Conservation (phyloP, 2,113 vertebrate species). For the Cheilinus undulatus region DNA sequence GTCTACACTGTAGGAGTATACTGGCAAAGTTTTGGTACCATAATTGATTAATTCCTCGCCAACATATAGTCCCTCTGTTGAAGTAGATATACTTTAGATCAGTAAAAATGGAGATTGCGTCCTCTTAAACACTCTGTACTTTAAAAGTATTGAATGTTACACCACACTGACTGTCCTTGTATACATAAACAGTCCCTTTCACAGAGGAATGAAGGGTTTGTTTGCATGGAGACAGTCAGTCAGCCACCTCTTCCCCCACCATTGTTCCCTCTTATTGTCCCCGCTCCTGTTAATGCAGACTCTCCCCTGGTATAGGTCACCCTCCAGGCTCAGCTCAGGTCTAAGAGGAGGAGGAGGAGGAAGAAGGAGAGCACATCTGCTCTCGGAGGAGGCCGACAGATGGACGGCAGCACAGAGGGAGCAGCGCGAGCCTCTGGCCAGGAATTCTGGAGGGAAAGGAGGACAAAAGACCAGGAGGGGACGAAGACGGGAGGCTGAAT, state of each 20-base stretch:
- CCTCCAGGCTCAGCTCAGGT: slow-evolving; percentile 19
- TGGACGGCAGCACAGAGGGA: slow-evolving; percentile 59
- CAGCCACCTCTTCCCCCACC: slow-evolving; percentile 27
- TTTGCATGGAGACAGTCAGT: slow-evolving; percentile 43
- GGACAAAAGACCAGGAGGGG: slow-evolving; percentile 68
- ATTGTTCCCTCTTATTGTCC: slow-evolving; percentile 55
- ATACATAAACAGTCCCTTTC: too few relatives aligned
- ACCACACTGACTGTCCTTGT: background rate
- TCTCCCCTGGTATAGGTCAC: slow-evolving; percentile 32
- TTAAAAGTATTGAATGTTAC: background rate
- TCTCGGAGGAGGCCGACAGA: slow-evolving; percentile 63
- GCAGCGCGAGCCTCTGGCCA: slow-evolving; percentile 52
- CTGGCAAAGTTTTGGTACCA: too few relatives aligned
- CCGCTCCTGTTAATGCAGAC: slow-evolving; percentile 42
- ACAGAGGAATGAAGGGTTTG: slow-evolving; percentile 12
- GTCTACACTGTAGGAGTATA: too few relatives aligned
- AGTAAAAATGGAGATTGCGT: too few relatives aligned
- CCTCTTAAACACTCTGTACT: too few relatives aligned
- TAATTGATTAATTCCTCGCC: too few relatives aligned
- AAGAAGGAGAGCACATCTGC: slow-evolving; percentile 67
- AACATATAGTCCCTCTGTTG: too few relatives aligned
- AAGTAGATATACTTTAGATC: too few relatives aligned
- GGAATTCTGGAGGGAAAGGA: slow-evolving; percentile 71
- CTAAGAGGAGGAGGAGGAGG: too few relatives aligned
- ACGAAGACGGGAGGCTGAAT: slow-evolving; percentile 28